Base-by-base conservation (phyloP, 2,113 vertebrate species). In the Hylia prasina region DNA sequence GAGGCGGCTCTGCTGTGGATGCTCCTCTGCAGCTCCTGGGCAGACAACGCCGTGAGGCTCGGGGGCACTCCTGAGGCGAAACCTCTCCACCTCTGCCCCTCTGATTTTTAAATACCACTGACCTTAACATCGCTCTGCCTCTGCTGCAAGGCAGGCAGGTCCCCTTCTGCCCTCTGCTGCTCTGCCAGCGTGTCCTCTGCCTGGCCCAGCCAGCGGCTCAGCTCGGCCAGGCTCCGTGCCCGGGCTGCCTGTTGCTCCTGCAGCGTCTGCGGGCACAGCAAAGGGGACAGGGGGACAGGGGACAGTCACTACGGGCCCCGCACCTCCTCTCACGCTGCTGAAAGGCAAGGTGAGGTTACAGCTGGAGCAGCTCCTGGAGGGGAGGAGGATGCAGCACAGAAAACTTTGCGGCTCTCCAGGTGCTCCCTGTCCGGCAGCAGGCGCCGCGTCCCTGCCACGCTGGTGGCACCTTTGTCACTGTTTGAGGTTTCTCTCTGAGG, bases 201-300 rank as follows among this genome's bases (percentile, higher is more conserved):
- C 80, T 98, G 98, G 23, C 97, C 97, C 93, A 99, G 96, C 99
- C 99, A 99, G 96, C 61, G 85, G 60, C 96, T 97, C 69, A 99
- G 98, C 80, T 98, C 98, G 14, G 99, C 98, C 78, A 99, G 96
- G 93, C 99, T 99, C 97, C 97, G 98, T 7, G 98, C 98, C 84
- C 98, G 99, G 66, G 98, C 98, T 20, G 98, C 97, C 96, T 99
- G 99, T 87, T 99, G 99, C 97, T 99, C 98, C 92, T 99, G 98
- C 54, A 99, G 98, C 9, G 99, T 98, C 99, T 99, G 97, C 11
- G 92, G 90, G 93, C 93, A 96, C 96, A 93, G 93, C 11, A 76
- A 48, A 68, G 63, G 86, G 92, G 58, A 94, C 40, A 96, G 77
- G 60, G 86, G 91, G 51, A 93, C 39, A 97, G 72, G 70, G 94